Evolutionary conservation across 1,140 invertebrate genomes (phyloP).

Genomic region (Drosophila virilis): DNA sequence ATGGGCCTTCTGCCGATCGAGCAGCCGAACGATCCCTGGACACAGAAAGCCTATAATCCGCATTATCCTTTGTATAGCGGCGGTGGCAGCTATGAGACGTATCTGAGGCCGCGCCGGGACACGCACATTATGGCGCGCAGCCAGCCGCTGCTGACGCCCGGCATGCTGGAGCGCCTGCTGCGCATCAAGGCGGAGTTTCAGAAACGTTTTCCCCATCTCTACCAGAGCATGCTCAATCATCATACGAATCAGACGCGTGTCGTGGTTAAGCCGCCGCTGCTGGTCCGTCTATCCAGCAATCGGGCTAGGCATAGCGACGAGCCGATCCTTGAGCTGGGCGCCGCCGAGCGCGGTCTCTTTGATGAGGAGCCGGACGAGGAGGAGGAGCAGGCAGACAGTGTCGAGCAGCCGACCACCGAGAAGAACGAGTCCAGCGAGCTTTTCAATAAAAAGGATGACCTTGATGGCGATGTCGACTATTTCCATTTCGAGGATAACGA

Average conservation of each 20-base stretch:
- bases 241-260: slow-evolving; percentile 64
- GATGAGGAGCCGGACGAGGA: slow-evolving; percentile 28
- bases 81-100: slow-evolving; percentile 76
- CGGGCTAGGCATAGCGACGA: not conserved
- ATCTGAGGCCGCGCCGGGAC: slow-evolving; percentile 62
- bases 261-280: slow-evolving; percentile 65
- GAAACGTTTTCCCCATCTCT: slow-evolving; percentile 66
- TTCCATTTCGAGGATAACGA: slow-evolving; percentile 62
- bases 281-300: slow-evolving; percentile 25
- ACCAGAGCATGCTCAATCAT: slow-evolving; percentile 69
- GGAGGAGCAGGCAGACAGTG: not conserved
- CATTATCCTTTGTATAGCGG: slow-evolving; percentile 58
- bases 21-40: slow-evolving; percentile 71
- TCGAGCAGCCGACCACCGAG: slow-evolving; percentile 3
- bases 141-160: slow-evolving; percentile 62
- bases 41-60: slow-evolving; percentile 53
- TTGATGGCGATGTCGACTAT: slow-evolving; percentile 53
- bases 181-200: slow-evolving; percentile 72
- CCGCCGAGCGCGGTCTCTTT: slow-evolving; percentile 67
- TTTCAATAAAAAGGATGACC: slow-evolving; percentile 6
- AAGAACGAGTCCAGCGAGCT: slow-evolving; percentile 5
- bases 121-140: slow-evolving; percentile 60
- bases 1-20: slow-evolving; percentile 71
- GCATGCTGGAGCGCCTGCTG: slow-evolving; percentile 71
- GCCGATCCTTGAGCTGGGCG: slow-evolving; percentile 65